A percentile compares a stretch with the other conserved stretches of the same genome.
These are phyloP conservation scores for Oligia latruncula DNA, from an alignment of 2,888 invertebrate species.

Conservation along the genomic window DNA sequence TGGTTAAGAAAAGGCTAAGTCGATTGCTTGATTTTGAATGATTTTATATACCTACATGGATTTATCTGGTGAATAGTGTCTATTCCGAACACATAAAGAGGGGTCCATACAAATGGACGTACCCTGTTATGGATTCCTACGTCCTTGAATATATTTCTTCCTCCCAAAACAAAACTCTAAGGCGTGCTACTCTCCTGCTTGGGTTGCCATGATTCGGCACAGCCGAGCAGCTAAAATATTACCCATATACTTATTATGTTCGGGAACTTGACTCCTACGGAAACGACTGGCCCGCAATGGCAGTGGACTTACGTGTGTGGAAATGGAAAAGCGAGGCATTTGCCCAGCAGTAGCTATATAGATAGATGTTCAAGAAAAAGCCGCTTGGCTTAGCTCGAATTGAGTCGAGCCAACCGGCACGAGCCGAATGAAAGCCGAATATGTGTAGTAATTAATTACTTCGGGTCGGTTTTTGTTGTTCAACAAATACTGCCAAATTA, in stretches of 20 bases:
- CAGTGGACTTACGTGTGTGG: too few species aligned
- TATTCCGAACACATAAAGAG: neutral
- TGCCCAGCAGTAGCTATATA: too few species aligned
- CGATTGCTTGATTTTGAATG: too few species aligned
- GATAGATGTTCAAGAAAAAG: too few species aligned
- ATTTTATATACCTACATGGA: too few species aligned
- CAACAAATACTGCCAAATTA: neutral
- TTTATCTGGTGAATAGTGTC: neutral
- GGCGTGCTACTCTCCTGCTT: neutral
- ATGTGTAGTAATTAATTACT: neutral
- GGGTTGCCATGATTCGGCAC: too few species aligned
- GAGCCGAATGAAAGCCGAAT: neutral
- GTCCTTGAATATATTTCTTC: neutral
- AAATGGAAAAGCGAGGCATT: too few species aligned
- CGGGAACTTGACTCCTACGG: too few species aligned
- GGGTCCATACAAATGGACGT: neutral
- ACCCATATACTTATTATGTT: too few species aligned
- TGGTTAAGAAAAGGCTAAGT: too few species aligned
- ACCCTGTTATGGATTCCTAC: neutral
- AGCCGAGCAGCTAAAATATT: neutral
- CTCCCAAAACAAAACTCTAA: neutral
- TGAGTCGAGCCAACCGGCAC: neutral
- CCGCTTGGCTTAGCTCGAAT: neutral
- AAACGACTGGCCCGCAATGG: too few species aligned
- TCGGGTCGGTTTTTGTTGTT: neutral